Base-by-base conservation (phyloP, 2,797 vertebrate genomes). In the Rhyacichthys aspro region DNA sequence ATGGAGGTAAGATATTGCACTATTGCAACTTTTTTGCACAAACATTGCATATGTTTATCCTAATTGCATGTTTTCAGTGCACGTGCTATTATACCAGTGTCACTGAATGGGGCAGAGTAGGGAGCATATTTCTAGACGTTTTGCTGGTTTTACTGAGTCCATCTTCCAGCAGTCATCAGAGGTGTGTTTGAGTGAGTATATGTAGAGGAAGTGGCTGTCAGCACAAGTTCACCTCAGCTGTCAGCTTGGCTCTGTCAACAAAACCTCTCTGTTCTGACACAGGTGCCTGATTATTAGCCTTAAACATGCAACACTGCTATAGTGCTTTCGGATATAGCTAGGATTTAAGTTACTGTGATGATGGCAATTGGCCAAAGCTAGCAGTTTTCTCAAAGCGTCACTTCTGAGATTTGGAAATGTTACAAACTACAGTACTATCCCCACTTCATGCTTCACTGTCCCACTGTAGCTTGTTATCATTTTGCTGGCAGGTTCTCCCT, bases 121-220 rank as follows among this genome's bases (percentile, higher is more conserved):
- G 49, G 42, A 56, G 55, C 56, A 52, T 50, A 67, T 42, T 53
- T 17, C 17, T 16, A 16, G 37, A 64, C n/a, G 62, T 75, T 73
- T 66, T 49, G 23, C 43, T 57, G 43, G 58, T 42, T 12, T 43
- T 52, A 43, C 38, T 70, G 63, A 63, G 68, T 76, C 60, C 69
- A 72, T 63, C 73, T 84, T 65, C 42, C 34, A 55, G 65, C 63
- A 50, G 63, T 76, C 70, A 67, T 64, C 52, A 70, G 72, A 84
- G 82, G 78, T 77, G 67, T 84, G 77, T 82, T 58, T 80, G 64
- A 28, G 57, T 78, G 70, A 71, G 55, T 72, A 56, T 73, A 72
- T 74, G 55, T 67, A 62, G 71, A 85, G 82, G 87, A 90, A 88
- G 84, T 85, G 74, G 62, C 74, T 87, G 80, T 89, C 90, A 86